Evolutionary conservation across 2,113 vertebrate genomes (phyloP).

Genomic region (Lasiurus borealis): DNA sequence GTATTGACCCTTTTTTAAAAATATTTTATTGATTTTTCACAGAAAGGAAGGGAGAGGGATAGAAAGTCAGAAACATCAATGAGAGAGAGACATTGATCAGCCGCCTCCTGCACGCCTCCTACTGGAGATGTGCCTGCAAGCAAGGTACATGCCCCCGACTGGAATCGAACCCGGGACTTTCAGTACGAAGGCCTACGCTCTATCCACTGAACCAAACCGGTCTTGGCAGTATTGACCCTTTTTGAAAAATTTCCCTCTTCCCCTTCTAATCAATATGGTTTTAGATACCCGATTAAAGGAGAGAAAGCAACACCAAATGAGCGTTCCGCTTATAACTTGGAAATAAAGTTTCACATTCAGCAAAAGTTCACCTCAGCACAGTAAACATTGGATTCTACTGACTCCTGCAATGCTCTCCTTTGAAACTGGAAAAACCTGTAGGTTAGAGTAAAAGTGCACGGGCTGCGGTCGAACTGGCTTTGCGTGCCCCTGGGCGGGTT

Average conservation of each 20-base stretch:
- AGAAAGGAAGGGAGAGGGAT: no score
- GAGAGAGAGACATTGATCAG: no score
- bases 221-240: neutral
- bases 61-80: no score
- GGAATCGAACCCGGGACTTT: no score
- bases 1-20: neutral
- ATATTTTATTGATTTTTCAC: no score
- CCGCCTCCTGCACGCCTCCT: no score
- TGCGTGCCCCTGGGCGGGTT: neutral
- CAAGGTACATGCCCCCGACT: no score
- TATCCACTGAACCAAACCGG: no score
- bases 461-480: neutral
- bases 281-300: conserved; percentile 5
- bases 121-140: no score
- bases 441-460: neutral
- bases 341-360: conserved; percentile 25
- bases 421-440: neutral
- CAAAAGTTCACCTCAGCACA: neutral
- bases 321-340: conserved; percentile 18
- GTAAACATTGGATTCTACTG: neutral
- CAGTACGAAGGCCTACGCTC: no score
- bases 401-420: conserved; percentile 40
- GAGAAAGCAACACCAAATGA: neutral
- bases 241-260: neutral
- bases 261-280: neutral